These are phyloP conservation scores for Calypte anna DNA, from an alignment of 2,113 vertebrate genomes.

Conservation along the genomic window DNA sequence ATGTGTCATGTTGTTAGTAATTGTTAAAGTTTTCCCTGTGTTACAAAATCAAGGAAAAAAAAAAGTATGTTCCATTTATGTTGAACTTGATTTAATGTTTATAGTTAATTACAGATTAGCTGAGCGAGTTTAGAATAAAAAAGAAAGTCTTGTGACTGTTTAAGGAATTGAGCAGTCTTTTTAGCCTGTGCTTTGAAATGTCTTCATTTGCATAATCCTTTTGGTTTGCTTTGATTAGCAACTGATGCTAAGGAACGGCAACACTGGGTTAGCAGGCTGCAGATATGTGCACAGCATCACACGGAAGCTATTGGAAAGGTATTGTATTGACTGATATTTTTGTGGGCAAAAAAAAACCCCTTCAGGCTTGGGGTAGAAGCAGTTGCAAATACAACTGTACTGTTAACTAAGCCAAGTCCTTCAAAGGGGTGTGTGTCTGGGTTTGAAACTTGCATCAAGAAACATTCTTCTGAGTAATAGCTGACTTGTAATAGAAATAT, in stretches of 20 bases:
- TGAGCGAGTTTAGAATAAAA: neutral
- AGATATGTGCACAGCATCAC: conserved; percentile 97
- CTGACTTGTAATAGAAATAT: neutral
- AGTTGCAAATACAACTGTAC: neutral
- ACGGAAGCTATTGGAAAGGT: conserved; percentile 99
- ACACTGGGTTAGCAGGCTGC: conserved; percentile 97
- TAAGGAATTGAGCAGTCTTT: neutral
- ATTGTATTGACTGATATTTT: neutral
- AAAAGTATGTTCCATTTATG: neutral
- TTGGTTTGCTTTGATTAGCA: conserved; percentile 76
- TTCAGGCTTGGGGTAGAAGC: neutral
- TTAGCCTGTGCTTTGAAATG: neutral
- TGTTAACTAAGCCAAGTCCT: neutral
- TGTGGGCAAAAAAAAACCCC: neutral
- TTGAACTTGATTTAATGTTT: neutral
- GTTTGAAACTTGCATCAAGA: neutral
- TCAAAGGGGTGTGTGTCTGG: neutral
- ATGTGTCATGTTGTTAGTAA: neutral
- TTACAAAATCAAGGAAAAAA: neutral
- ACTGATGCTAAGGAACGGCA: conserved; percentile 96
- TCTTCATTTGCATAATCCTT: neutral
- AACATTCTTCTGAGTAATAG: neutral
- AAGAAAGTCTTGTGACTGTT: neutral
- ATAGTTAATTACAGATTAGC: neutral
- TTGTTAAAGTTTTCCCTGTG: neutral